These are phyloP conservation scores for Cichladusa arquata DNA, from an alignment of 2,113 vertebrate species.

Conservation along the genomic window DNA sequence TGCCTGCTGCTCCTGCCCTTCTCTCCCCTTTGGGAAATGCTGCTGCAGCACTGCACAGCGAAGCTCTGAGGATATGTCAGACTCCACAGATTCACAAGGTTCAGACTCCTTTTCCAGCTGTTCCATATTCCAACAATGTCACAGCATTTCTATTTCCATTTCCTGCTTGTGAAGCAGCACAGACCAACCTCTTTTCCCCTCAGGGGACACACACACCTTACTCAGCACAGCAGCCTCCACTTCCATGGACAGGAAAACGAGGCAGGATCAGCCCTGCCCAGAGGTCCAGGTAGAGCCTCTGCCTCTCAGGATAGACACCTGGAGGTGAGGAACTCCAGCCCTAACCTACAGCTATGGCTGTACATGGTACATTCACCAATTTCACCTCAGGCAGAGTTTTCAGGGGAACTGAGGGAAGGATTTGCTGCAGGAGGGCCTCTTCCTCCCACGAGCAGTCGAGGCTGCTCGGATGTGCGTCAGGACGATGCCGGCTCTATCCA, in stretches of 20 bases:
- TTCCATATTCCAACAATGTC: not conserved
- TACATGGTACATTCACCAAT: not conserved
- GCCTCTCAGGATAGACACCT: not conserved
- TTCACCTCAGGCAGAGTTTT: not conserved
- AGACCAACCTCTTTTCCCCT: not conserved
- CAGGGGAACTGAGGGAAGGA: not conserved
- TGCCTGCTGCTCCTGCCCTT: not conserved
- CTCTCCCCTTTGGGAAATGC: not conserved
- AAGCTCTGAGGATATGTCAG: not conserved
- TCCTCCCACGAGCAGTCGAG: not conserved
- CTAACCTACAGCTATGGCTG: not conserved
- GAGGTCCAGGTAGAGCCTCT: not conserved
- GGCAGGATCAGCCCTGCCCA: not conserved
- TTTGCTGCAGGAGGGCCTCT: not conserved
- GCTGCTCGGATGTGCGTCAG: not conserved
- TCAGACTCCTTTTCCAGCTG: not conserved
- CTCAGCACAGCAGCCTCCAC: not conserved
- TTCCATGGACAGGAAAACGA: not conserved
- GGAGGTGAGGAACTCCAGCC: not conserved
- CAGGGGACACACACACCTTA: not conserved
- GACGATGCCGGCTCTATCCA: not conserved
- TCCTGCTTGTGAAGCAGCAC: not conserved
- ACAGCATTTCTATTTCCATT: not conserved
- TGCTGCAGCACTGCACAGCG: not conserved
- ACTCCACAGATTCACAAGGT: not conserved